Conservation (phyloP, 2,113 vertebrate genomes). For the Siniperca knerii region DNA sequence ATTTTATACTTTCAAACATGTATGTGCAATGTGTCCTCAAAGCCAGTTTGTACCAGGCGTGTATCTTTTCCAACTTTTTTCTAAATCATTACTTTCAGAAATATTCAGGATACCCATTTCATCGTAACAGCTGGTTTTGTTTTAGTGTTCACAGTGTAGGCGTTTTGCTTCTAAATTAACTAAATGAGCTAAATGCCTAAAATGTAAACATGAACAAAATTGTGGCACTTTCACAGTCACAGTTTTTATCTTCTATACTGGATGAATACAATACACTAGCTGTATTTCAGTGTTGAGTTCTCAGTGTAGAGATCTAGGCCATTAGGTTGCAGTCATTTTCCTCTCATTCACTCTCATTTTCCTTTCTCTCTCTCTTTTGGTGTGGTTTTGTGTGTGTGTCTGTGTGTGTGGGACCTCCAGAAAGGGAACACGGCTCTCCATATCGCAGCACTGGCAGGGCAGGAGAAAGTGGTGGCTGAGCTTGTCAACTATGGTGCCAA, state of each 20-base stretch:
- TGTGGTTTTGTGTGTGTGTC: not conserved
- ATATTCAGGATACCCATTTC: not conserved
- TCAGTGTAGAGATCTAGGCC: slow-evolving; percentile 39
- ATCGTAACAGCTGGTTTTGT: not conserved
- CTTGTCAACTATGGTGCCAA: slow-evolving; percentile 95
- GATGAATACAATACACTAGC: not conserved
- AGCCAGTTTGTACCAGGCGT: not conserved
- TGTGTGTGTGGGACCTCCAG: slow-evolving; percentile 77
- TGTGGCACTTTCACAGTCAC: not conserved
- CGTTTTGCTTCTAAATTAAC: not conserved
- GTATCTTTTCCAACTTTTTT: too few relatives aligned
- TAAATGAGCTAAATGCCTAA: too few relatives aligned
- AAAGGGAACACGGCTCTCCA: slow-evolving; percentile 98
- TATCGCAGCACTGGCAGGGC: slow-evolving; percentile 93
- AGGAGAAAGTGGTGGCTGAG: slow-evolving; percentile 91
- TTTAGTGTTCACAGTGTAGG: not conserved
- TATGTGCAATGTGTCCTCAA: not conserved
- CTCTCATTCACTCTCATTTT: slow-evolving; percentile 36
- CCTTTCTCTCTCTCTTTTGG: not conserved
- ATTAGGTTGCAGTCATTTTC: slow-evolving; percentile 48
- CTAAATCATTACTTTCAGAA: too few relatives aligned
- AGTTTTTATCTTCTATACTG: not conserved
- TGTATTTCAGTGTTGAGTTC: slow-evolving; percentile 20
- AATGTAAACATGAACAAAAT: slow-evolving; percentile 1
- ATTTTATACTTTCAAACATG: not conserved